A percentile compares a stretch with the other conserved stretches of the same genome.
Conservation (phyloP, 2,888 invertebrate genomes). For the Auanema sp. region DNA sequence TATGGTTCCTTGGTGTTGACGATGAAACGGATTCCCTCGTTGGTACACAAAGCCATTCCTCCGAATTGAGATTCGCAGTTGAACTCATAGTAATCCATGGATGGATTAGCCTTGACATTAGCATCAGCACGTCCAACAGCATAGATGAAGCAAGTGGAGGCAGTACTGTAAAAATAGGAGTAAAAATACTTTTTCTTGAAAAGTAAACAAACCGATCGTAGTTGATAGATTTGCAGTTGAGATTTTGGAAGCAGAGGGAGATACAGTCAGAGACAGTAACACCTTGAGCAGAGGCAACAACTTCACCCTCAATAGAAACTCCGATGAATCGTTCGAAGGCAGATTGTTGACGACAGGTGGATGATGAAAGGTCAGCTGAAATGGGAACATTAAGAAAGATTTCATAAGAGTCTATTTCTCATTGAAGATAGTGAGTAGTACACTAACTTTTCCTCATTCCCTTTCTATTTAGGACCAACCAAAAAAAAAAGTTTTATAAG, state of each 20-base stretch:
- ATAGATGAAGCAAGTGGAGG: constrained; percentile 63
- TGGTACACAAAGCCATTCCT: constrained; percentile 65
- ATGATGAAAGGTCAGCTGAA: constrained; percentile 63
- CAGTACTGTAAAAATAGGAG: constrained; percentile 40
- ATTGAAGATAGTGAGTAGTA: background rate
- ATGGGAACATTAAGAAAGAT: constrained; percentile 6
- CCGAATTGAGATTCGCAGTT: constrained; percentile 65
- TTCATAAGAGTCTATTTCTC: background rate
- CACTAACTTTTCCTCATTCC: background rate
- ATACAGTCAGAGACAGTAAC: constrained; percentile 64
- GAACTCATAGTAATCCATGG: constrained; percentile 64
- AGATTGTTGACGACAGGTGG: constrained; percentile 64
- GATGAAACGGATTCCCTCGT: constrained; percentile 65
- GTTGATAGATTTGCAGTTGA: constrained; percentile 64
- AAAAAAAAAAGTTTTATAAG: too few relatives aligned
- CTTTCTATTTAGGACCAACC: constrained; percentile 2
- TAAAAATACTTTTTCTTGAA: background rate
- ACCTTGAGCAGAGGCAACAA: constrained; percentile 64
- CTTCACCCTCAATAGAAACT: constrained; percentile 60
- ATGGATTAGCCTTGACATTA: constrained; percentile 60
- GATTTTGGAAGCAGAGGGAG: constrained; percentile 64
- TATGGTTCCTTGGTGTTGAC: constrained; percentile 65
- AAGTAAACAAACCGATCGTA: constrained; percentile 49
- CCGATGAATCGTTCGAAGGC: constrained; percentile 64
- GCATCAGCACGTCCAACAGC: constrained; percentile 57